These are phyloP conservation scores for Brachionus manjavacas DNA, from an alignment of 1,140 invertebrate species.

Conservation along the genomic window DNA sequence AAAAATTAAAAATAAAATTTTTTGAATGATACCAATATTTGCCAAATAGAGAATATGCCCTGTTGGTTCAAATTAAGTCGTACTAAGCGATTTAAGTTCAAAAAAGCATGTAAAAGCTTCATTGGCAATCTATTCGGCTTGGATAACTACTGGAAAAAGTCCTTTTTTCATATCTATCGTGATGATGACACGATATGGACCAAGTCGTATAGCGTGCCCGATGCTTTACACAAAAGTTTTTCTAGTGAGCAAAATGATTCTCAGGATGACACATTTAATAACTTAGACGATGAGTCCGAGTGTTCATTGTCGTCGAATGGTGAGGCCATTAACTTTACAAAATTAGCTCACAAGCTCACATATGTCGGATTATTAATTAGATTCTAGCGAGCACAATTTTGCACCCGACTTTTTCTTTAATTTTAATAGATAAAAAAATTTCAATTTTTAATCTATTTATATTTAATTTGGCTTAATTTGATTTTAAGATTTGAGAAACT, in stretches of 20 bases:
- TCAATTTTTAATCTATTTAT: neutral
- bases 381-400: neutral
- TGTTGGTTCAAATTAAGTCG: conserved; percentile 28
- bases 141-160: conserved; percentile 7
- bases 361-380: conserved; percentile 29
- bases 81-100: conserved; percentile 14
- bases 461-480: conserved; percentile 6
- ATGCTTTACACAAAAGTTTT: neutral
- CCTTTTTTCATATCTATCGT: conserved; percentile 7
- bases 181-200: conserved; percentile 12
- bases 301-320: neutral
- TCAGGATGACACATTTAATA: neutral
- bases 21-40: neutral
- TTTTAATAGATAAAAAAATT: neutral
- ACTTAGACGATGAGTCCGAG: conserved; percentile 1
- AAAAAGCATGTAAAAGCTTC: conserved; percentile 25
- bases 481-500: conserved; percentile 14
- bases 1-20: neutral
- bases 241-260: neutral
- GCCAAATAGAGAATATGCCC: neutral
- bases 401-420: neutral
- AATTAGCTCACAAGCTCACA: neutral
- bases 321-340: neutral
- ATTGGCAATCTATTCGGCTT: neutral
- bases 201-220: neutral